These are phyloP conservation scores for Sciurus niger DNA, from an alignment of 2,113 vertebrate species.

Conservation along the genomic window DNA sequence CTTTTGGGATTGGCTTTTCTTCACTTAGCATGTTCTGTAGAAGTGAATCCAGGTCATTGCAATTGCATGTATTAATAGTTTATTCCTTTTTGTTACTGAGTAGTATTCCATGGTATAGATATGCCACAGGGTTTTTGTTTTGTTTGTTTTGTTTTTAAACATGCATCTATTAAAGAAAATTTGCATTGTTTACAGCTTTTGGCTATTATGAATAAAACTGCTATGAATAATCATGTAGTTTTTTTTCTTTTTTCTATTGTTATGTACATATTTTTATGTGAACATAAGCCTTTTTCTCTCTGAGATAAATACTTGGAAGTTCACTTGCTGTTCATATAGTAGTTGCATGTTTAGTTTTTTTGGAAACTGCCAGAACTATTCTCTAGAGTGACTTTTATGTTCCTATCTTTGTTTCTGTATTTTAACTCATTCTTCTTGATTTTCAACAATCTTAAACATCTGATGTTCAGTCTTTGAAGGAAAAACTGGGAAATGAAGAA, in stretches of 20 bases:
- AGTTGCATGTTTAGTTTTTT: conserved; percentile 32
- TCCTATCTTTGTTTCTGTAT: conserved; percentile 30
- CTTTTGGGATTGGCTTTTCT: conserved; percentile 10
- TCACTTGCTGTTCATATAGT: neutral
- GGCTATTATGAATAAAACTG: neutral
- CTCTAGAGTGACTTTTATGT: conserved; percentile 33
- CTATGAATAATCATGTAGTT: neutral
- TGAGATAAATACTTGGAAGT: neutral
- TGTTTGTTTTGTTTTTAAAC: neutral
- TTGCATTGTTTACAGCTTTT: neutral
- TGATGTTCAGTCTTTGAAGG: conserved; percentile 30
- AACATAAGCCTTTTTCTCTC: neutral
- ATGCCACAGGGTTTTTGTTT: neutral
- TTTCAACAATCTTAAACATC: conserved; percentile 48
- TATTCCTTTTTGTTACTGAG: neutral
- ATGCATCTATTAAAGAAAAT: neutral
- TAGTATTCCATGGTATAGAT: neutral
- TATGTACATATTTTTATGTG: conserved; percentile 5
- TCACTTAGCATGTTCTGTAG: neutral
- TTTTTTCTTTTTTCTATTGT: too few relatives aligned
- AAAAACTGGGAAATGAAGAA: conserved; percentile 16
- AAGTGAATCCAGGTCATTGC: neutral
- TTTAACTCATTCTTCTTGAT: conserved; percentile 42
- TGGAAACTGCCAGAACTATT: neutral
- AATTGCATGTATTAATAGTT: neutral